Base-by-base conservation (phyloP, 2,888 invertebrate genomes). In the Xanthorhoe spadicearia region DNA sequence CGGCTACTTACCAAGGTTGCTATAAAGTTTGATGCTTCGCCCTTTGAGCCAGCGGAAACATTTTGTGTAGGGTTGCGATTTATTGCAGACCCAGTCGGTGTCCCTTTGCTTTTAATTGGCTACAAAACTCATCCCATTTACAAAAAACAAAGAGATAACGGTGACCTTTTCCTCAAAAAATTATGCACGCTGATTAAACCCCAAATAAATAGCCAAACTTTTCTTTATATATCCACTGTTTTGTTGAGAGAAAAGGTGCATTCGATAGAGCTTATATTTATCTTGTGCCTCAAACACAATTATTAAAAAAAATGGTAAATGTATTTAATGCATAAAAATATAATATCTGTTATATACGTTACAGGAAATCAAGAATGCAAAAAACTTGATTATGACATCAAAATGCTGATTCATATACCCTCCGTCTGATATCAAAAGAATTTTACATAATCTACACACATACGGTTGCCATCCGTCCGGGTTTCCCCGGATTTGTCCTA, bases 51-150 rank as follows among this genome's bases (percentile, higher is more conserved):
- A 81, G 81, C 91, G 92, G 92, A 92, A 90, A 88, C 86, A 81
- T 85, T 84, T 71, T 79, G 79, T 77, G 85, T 86, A 83, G 89
- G 90, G 88, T 92, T 89, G 92, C 92, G 89, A 93, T 93, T 93
- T 93, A 93, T 92, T 87, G 88, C 87, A 83, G 86, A 84, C 82
- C 79, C 86, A 85, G 85, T 84, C 87, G 88, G 87, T 83, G 85
- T 85, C 87, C 88, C 85, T 88, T 89, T 86, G 83, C 82, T 83
- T 87, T 88, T 92, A 92, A 92, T 92, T 92, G 90, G 88, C 85
- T 92, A 92, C 92, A 93, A 93, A 93, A 92, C 84, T 85, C 85
- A 85, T 83, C 83, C 87, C 86, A 88, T 90, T 87, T 84, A 85
- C 78, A 82, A 87, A 87, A 86, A 77, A 78, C 77, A 75, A 72